Evolutionary conservation across 2,797 vertebrate species (phyloP).

Genomic region (Heliangelus exortis): DNA sequence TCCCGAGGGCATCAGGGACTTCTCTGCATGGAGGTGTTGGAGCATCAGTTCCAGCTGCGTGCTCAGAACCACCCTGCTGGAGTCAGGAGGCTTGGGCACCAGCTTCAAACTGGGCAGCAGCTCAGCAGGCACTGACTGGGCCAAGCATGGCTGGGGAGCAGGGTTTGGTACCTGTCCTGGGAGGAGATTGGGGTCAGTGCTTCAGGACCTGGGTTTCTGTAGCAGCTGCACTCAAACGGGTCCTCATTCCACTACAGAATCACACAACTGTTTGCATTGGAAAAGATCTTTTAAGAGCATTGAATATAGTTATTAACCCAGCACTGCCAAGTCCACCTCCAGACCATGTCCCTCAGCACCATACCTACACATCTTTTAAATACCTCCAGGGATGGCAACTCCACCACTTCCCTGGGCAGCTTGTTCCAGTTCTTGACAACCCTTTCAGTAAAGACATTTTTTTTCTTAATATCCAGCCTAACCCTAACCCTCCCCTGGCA

Average conservation of each 20-base stretch:
- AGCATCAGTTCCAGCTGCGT: rapidly evolving
- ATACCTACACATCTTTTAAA: too few species aligned
- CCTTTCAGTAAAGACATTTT: too few species aligned
- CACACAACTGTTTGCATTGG: too few species aligned
- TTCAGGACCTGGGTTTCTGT: neutral
- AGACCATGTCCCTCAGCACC: too few species aligned
- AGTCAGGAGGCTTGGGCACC: neutral
- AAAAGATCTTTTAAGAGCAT: too few species aligned
- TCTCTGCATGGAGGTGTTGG: neutral
- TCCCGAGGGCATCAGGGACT: neutral
- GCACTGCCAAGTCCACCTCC: too few species aligned
- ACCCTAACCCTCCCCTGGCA: too few species aligned
- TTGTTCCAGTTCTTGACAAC: too few species aligned
- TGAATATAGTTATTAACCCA: too few species aligned
- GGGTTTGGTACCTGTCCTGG: neutral
- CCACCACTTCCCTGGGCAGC: too few species aligned
- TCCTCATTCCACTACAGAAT: neutral
- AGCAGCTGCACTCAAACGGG: neutral
- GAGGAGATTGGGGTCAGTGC: neutral
- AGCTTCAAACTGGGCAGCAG: neutral
- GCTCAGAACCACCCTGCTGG: neutral
- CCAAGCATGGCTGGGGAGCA: rapidly evolving
- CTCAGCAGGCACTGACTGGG: neutral
- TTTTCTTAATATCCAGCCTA: too few species aligned
- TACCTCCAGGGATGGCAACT: too few species aligned